A percentile compares a stretch with the other conserved stretches of the same genome.
phyloP scores from a whole-genome alignment of 1,140 invertebrate species.

The Eriocheir sinensis region DNA sequence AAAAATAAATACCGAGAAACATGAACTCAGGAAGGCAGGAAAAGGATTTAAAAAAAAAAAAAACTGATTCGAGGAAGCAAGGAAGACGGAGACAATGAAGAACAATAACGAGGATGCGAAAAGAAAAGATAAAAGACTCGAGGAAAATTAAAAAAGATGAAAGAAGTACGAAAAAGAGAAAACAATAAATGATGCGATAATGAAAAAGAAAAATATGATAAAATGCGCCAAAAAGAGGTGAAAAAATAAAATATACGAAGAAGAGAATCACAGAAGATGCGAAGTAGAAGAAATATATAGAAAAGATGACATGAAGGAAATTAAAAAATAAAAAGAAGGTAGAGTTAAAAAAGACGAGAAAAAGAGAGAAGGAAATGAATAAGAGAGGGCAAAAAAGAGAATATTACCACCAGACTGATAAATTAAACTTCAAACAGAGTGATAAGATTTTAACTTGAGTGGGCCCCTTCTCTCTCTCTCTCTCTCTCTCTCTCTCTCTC shows the following conservation, averaged over 20 bases:
- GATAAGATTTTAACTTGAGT: background rate
- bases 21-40: background rate
- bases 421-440: too few relatives aligned
- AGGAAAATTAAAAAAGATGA: too few relatives aligned
- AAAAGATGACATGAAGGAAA: background rate
- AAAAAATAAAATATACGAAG: background rate
- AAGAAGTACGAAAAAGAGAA: too few relatives aligned
- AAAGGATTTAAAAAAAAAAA: background rate
- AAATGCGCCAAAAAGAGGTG: background rate
- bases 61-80: too few relatives aligned
- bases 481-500: constrained; percentile 22
- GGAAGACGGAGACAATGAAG: too few relatives aligned
- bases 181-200: too few relatives aligned
- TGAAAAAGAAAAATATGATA: too few relatives aligned
- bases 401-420: too few relatives aligned
- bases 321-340: background rate
- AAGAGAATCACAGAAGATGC: background rate
- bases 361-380: background rate
- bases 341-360: background rate
- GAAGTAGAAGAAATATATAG: background rate
- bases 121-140: too few relatives aligned
- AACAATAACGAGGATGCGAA: too few relatives aligned
- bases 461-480: background rate
- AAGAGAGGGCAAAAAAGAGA: background rate
- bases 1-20: background rate